phyloP scores from a whole-genome alignment of 2,113 vertebrate genomes.

The Pipra filicauda region DNA sequence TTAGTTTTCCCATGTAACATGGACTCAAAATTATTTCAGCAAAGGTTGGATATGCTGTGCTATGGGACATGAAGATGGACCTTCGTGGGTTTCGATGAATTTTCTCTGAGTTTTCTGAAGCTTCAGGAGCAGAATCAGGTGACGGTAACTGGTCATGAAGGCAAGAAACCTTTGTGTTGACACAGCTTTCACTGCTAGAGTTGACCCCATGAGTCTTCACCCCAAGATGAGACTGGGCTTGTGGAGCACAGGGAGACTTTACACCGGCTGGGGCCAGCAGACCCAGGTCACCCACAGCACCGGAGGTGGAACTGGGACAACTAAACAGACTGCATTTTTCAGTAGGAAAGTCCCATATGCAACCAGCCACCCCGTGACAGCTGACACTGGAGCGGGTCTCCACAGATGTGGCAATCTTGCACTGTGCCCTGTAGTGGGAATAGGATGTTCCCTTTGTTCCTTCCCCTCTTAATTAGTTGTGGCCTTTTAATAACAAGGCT shows the following conservation, averaged over 20 bases:
- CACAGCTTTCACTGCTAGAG: background rate
- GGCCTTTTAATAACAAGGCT: background rate
- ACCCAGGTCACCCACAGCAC: background rate
- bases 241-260: background rate
- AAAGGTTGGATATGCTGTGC: background rate
- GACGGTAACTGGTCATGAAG: background rate
- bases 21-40: background rate
- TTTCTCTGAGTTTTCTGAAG: background rate
- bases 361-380: rapidly evolving
- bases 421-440: rapidly evolving
- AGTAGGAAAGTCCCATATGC: background rate
- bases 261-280: background rate
- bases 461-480: background rate
- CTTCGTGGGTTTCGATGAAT: background rate
- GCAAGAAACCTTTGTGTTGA: background rate
- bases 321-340: background rate
- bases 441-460: background rate
- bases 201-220: background rate
- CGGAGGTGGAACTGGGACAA: background rate
- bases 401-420: background rate
- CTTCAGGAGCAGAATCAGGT: background rate
- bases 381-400: background rate
- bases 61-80: background rate
- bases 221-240: background rate
- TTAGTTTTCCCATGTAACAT: background rate